A percentile compares a stretch with the other conserved stretches of the same genome.
Evolutionary conservation across 2,113 vertebrate species (phyloP).

Genomic region (Actenoides lindsayi): DNA sequence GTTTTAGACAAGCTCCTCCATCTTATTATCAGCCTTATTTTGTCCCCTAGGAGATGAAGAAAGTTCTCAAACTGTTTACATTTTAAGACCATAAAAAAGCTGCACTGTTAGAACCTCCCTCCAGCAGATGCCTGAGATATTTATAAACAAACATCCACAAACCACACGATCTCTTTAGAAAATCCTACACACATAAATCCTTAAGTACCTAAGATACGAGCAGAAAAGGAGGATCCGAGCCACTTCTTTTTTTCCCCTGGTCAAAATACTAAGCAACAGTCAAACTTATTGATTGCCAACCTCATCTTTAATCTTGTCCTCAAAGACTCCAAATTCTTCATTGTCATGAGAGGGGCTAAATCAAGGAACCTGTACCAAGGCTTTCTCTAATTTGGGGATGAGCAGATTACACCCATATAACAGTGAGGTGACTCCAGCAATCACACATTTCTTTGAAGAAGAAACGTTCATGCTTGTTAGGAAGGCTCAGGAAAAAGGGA

Average conservation of each 20-base stretch:
- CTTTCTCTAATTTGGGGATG: background rate
- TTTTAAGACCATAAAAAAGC: background rate
- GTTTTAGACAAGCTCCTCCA: background rate
- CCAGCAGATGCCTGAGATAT: background rate
- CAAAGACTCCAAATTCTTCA: background rate
- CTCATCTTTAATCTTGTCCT: background rate
- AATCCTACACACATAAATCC: background rate
- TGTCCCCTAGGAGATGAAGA: background rate
- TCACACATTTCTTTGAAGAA: background rate
- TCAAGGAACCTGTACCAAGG: background rate
- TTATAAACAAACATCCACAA: background rate
- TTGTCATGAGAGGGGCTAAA: background rate
- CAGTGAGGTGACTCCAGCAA: background rate
- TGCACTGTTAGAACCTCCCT: background rate
- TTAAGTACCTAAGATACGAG: rapidly evolving
- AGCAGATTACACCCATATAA: background rate
- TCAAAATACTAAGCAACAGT: background rate
- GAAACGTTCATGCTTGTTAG: background rate
- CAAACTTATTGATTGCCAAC: background rate
- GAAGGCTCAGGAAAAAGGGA: background rate
- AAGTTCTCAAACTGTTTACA: background rate
- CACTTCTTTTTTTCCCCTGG: background rate
- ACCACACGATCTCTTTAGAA: background rate
- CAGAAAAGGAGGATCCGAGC: background rate
- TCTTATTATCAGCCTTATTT: background rate